Base-by-base conservation (phyloP, 53 echinoderm and acorn worm species). In the Astropecten irregularis region DNA sequence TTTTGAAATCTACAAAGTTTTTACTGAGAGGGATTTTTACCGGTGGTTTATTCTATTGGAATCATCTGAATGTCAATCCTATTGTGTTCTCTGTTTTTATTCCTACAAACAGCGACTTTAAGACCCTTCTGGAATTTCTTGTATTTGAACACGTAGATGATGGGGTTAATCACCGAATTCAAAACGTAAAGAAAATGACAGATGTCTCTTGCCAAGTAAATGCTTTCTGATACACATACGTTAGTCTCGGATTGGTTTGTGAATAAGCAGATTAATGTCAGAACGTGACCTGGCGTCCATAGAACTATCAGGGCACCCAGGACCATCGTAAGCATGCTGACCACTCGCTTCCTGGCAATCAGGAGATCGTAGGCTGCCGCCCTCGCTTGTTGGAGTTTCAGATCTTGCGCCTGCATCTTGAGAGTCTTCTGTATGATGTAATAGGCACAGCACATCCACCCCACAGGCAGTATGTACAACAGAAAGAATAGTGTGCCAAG, bases 121-220 rank as follows among this genome's bases (percentile, higher is more conserved):
- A 79, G 32, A n/a, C 79, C 79, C 25, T 47, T 15, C 21, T 32
- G 61, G 34, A 79, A 79, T 21, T 62, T 60, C 62, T 62, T 79
- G 79, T 62, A 79, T 16, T 79, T 79, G 37, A 79, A 61, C 47
- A 37, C 79, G 46, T 79, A 79, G 61, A 79, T 79, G 79, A 62
- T n/a, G 15, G 79, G 79, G 34, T 79, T 79, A 15, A 62, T 44
- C n/a, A 79, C 79, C 7, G 79, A 79, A 32, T 79, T 79, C 2
- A 62, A 18, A 14, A 31, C 44, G 44, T 47, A 61, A 18, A 79
- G 48, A 46, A 46, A 27, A 29, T 26, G 39, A 16, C 23, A 1
- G 6, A 58, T 40, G 27, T 30, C 76, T 1, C 31, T 15, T 38
- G 40, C 0, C 42, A 21, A 44, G n/a, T 2, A 9, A 20, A 20